A percentile compares a stretch with the other conserved stretches of the same genome.
These are phyloP conservation scores for Eubucco bourcierii DNA, from an alignment of 2,113 vertebrate genomes.

Conservation along the genomic window DNA sequence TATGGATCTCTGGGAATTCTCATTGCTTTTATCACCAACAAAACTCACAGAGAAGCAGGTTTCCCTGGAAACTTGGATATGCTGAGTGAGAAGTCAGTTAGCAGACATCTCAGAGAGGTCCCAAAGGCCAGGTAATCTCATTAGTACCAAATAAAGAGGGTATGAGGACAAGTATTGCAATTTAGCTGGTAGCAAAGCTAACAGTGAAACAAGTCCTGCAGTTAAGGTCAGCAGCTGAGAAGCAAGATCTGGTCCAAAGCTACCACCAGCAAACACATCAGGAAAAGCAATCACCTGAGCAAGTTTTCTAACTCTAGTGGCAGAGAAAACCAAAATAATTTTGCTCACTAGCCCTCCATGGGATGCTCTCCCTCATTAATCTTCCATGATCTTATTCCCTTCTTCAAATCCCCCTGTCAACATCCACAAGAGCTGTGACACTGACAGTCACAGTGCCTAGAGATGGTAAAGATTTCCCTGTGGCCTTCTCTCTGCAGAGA, in stretches of 20 bases:
- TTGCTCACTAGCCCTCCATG: neutral
- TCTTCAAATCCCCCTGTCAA: neutral
- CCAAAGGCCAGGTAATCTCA: neutral
- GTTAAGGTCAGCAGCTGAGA: neutral
- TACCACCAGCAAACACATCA: neutral
- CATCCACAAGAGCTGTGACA: neutral
- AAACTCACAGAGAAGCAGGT: neutral
- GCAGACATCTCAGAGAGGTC: neutral
- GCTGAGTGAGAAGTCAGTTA: neutral
- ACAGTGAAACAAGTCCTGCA: neutral
- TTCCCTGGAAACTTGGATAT: neutral
- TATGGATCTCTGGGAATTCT: neutral
- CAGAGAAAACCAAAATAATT: neutral
- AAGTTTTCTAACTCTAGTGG: neutral
- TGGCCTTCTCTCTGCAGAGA: neutral
- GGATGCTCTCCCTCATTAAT: neutral
- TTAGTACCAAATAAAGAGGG: neutral
- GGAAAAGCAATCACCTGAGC: neutral
- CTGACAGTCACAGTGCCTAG: accelerated
- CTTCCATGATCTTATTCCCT: neutral
- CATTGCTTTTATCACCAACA: neutral
- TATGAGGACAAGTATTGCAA: accelerated
- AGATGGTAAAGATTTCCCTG: neutral
- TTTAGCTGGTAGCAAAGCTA: neutral
- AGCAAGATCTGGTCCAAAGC: neutral